Conservation (phyloP, 2,113 vertebrate genomes). For the Aythya baeri region DNA sequence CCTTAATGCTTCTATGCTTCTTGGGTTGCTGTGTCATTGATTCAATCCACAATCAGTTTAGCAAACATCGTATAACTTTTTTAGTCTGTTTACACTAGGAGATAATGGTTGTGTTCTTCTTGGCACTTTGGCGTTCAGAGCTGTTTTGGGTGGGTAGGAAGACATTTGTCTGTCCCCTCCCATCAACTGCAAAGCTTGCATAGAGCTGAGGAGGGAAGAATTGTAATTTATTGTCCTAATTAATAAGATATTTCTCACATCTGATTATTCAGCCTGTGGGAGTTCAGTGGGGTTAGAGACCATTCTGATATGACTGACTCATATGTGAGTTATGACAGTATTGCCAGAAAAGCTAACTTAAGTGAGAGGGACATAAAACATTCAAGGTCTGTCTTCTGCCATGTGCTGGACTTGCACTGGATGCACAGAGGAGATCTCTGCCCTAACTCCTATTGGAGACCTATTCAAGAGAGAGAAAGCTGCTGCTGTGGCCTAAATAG, state of each 20-base stretch:
- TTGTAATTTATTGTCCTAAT: neutral
- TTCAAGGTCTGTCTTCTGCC: neutral
- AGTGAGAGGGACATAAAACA: neutral
- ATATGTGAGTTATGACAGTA: neutral
- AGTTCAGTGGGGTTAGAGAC: neutral
- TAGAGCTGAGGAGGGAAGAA: neutral
- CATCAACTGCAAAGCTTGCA: neutral
- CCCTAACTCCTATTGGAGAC: neutral
- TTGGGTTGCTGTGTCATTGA: neutral
- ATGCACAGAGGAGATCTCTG: fast-evolving
- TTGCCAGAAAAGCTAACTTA: neutral
- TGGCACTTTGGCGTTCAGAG: neutral
- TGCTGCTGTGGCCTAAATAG: neutral
- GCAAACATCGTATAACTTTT: neutral
- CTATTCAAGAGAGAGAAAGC: neutral
- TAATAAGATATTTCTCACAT: neutral
- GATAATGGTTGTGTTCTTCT: neutral
- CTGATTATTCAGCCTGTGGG: neutral
- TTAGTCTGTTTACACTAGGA: neutral
- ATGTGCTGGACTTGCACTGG: fast-evolving
- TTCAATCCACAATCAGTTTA: neutral
- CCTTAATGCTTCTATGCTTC: too few species aligned
- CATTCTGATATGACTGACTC: neutral
- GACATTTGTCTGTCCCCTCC: neutral
- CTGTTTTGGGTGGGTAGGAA: neutral